Evolutionary conservation across 2,797 vertebrate genomes (phyloP), one percentile per base, ranked within the genome.

Genomic region (Cynopterus sphinx): DNA sequence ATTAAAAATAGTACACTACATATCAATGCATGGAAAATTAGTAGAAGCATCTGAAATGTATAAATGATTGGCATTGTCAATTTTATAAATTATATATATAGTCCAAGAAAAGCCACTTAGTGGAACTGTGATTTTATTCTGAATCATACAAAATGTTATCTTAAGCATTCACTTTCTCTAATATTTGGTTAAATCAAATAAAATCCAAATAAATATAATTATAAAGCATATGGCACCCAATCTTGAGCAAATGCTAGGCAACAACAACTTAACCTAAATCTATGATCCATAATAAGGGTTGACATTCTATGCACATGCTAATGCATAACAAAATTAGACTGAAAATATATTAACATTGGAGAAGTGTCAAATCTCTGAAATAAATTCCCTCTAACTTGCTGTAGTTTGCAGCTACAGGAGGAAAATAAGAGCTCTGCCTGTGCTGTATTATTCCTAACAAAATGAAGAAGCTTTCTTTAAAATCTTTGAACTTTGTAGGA

Each of bases 191-290:
- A 94, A 98, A 96, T 71, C 49, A 95, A 91, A 81, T 92, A 85
- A 97, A 97, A 97, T 77, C n/a, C 57, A 96, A 95, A 98, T 97
- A 97, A 77, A 97, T 97, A 96, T 96, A 97, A 92, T 77, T 96
- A 91, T 84, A 85, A 95, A 68, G 36, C 82, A 71, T 90, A 97
- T 96, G 96, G 49, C 71, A 96, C 87, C 95, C 77, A 91, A 65
- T 98, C 90, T 97, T 98, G 96, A 97, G 82, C 85, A 98, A 98
- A 97, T 86, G 97, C 87, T 77, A 94, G 95, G 92, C 65, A 97
- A 96, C 93, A 36, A 3, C 91, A 96, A 96, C 57, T 97, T 94
- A 97, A 93, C 41, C 89, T 95, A 92, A 98, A 98, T 96, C 89
- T 97, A 89, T 68, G 90, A 96, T 96, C 88, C 39, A 31, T 79